Conservation (phyloP, 2,888 invertebrate species). For the Diachrysia chrysitis region DNA sequence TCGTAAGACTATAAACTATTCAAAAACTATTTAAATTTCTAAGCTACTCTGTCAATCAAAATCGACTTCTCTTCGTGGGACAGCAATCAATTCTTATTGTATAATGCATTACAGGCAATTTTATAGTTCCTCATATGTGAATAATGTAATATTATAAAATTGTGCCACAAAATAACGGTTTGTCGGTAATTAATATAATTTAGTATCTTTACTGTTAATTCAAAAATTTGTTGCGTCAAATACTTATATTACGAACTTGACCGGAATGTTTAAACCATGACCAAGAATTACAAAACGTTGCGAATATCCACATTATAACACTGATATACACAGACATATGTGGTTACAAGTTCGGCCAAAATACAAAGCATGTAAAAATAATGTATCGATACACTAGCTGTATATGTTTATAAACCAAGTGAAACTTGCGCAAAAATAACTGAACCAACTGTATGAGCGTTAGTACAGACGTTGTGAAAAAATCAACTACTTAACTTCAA, state of each 20-base stretch:
- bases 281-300: slow-evolving; percentile 34
- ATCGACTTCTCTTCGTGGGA: background rate
- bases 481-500: slow-evolving; percentile 19
- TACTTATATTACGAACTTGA: slow-evolving; percentile 52
- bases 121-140: background rate
- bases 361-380: slow-evolving; percentile 26
- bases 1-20: slow-evolving; percentile 18
- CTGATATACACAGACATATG: slow-evolving; percentile 3
- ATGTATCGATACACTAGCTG: background rate
- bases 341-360: slow-evolving; percentile 7
- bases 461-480: slow-evolving; percentile 43
- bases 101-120: background rate
- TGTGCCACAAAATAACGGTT: background rate
- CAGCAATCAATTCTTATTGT: background rate
- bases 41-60: background rate
- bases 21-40: background rate
- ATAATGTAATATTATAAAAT: background rate
- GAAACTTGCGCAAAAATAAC: slow-evolving; percentile 47
- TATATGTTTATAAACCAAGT: slow-evolving; percentile 27
- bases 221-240: slow-evolving; percentile 36
- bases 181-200: background rate
- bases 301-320: slow-evolving; percentile 11
- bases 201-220: background rate
- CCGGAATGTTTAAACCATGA: slow-evolving; percentile 62
- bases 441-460: slow-evolving; percentile 33